These are phyloP conservation scores for Cepaea nemoralis DNA, from an alignment of 1,140 invertebrate species.

Conservation along the genomic window DNA sequence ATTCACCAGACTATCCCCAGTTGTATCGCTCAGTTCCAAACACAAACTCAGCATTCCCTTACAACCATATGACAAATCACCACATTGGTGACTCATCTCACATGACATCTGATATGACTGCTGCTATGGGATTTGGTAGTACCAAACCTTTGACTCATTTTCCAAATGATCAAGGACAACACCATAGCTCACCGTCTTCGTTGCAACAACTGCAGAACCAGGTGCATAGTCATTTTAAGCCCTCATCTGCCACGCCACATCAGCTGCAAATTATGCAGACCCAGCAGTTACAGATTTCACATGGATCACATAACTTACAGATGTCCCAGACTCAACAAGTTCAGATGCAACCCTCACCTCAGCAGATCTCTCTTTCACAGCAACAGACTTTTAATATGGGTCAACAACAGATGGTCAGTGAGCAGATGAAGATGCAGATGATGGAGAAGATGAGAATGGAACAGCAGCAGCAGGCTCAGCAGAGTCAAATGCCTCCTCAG, in stretches of 20 bases:
- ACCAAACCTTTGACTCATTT: conserved; percentile 69
- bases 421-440: conserved; percentile 62
- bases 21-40: conserved; percentile 37
- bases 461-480: conserved; percentile 48
- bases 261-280: conserved; percentile 60
- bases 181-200: conserved; percentile 57
- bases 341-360: conserved; percentile 76
- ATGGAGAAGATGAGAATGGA: conserved; percentile 49
- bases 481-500: conserved; percentile 54
- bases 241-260: conserved; percentile 59
- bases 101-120: conserved; percentile 42
- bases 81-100: conserved; percentile 25
- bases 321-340: conserved; percentile 90
- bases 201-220: conserved; percentile 71
- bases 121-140: conserved; percentile 52
- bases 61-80: not conserved
- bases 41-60: not conserved
- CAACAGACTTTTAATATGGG: conserved; percentile 76
- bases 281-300: conserved; percentile 67
- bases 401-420: conserved; percentile 59
- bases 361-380: conserved; percentile 85
- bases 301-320: conserved; percentile 75
- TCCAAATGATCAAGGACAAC: conserved; percentile 44
- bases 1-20: conserved; percentile 39
- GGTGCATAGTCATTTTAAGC: conserved; percentile 65